These are phyloP conservation scores for Podarcis cretensis DNA, from an alignment of 2,113 vertebrate species.

Conservation along the genomic window DNA sequence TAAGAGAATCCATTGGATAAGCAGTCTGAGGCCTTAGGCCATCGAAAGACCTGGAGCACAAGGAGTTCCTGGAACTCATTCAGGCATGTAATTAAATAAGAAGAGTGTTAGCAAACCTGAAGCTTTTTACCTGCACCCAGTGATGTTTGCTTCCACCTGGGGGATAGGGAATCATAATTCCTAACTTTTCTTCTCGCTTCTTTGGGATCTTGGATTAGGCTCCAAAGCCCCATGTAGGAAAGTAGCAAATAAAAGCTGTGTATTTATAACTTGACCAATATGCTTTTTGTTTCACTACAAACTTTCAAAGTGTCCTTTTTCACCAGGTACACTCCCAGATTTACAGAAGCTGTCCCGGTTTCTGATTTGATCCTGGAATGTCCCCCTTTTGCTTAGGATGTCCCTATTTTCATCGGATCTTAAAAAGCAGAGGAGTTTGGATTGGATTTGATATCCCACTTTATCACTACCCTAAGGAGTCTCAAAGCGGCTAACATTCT, in stretches of 20 bases:
- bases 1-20: not conserved
- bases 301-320: no score
- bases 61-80: not conserved
- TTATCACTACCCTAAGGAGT: no score
- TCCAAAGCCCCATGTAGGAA: not conserved
- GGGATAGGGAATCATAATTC: not conserved
- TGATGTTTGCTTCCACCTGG: not conserved
- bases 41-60: not conserved
- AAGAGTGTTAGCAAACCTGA: not conserved
- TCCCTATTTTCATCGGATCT: no score
- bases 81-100: constrained; percentile 22
- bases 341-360: no score
- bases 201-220: not conserved
- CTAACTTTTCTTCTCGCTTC: not conserved
- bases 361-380: no score
- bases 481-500: no score
- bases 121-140: not conserved
- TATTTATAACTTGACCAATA: not conserved
- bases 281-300: not conserved
- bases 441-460: no score
- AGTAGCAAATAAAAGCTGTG: not conserved
- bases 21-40: not conserved
- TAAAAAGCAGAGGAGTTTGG: no score
- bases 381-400: no score
- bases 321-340: no score